Conservation (phyloP, 2,888 invertebrate species). For the Calliopum simillimum region DNA sequence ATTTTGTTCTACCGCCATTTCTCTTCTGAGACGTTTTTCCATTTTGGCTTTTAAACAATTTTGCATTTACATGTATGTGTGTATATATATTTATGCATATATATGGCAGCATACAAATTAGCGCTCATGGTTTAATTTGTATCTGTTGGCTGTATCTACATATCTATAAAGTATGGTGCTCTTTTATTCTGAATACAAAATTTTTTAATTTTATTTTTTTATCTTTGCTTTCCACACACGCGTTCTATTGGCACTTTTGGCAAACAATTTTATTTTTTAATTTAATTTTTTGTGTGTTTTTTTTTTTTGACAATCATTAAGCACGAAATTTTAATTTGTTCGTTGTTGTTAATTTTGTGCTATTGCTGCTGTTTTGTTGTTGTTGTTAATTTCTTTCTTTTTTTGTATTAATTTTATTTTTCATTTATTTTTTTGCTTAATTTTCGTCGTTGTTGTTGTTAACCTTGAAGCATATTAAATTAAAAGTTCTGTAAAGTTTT, state of each 20-base stretch:
- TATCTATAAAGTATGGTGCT: too few relatives aligned
- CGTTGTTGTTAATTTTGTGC: not conserved
- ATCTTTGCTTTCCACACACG: not conserved
- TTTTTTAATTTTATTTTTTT: slow-evolving; percentile 3
- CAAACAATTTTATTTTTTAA: not conserved
- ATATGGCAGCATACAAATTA: too few relatives aligned
- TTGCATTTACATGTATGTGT: too few relatives aligned
- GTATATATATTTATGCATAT: too few relatives aligned
- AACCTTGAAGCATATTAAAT: slow-evolving; percentile 36
- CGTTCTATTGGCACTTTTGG: too few relatives aligned
- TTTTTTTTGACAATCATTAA: slow-evolving; percentile 8
- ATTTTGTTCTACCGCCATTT: too few relatives aligned
- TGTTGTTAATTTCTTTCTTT: slow-evolving; percentile 12
- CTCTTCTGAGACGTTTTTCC: too few relatives aligned
- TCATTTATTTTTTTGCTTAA: not conserved
- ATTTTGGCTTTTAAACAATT: too few relatives aligned
- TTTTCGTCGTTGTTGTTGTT: slow-evolving; percentile 14
- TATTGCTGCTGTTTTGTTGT: not conserved
- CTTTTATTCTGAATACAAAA: not conserved
- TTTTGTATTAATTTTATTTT: not conserved
- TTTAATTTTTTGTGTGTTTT: not conserved
- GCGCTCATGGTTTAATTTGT: too few relatives aligned
- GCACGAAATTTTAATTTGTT: slow-evolving; percentile 16
- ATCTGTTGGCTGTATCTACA: too few relatives aligned
- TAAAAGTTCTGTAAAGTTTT: slow-evolving; percentile 17